Evolutionary conservation across 2,797 vertebrate genomes (phyloP), one percentile per base, ranked within the genome.

Genomic region (Megaceryle alcyon): DNA sequence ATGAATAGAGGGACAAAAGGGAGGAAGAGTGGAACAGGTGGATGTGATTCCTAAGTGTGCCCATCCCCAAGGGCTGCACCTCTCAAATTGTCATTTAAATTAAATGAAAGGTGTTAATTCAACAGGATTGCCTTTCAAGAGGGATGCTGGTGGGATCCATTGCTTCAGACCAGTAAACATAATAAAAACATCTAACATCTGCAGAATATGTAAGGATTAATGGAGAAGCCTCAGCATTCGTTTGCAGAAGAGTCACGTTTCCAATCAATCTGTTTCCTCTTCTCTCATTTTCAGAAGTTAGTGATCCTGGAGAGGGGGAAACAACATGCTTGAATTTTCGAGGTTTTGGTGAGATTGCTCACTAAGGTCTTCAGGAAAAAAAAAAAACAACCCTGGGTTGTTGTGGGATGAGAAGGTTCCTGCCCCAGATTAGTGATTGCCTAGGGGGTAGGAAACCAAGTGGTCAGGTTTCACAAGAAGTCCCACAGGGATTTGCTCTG

Each of bases 351-450:
- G 82, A 77, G 37, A 35, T 76, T 71, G 41, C 26, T 93, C 18
- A 21, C 6, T 12, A 15, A 23, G 29, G 71, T 31, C 37, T 44
- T 86, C 49, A 65, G 66, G 14, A 14, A 63, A 33, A 9, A 17
- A 4, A n/a, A 64, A 53, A 15, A 15, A 3, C 64, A 53, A 12
- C 11, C 6, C 19, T 49, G 18, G 48, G 3, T 8, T 94, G 56
- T 19, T 0, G 0, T 56, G 44, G 53, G 35, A 26, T 78, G 29
- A 86, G 68, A 53, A 4, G 0, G 22, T n/a, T 88, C 66, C 59
- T 16, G 3, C 46, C 3, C 3, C 57, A 56, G n/a, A 23, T 68
- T 70, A 48, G 39, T 37, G 71, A 39, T 46, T 70, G 68, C 59
- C 11, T 70, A 4, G 39, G 0, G 1, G 29, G 25, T 39, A 21